These are phyloP conservation scores for Agrilus cyanescens DNA, from an alignment of 2,888 invertebrate species.

Conservation along the genomic window DNA sequence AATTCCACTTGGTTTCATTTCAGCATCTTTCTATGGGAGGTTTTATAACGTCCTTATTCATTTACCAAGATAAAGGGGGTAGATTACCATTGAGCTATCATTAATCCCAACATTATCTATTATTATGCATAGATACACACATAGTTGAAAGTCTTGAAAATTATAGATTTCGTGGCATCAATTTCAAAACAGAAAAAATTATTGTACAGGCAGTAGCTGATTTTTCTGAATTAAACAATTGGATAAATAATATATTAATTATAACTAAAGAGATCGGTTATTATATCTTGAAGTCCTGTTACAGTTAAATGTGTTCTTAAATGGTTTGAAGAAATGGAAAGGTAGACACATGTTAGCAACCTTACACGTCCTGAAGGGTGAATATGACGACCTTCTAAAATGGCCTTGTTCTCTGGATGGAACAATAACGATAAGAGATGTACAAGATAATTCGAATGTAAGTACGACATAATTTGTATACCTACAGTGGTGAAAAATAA, in stretches of 20 bases:
- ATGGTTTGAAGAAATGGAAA: constrained; percentile 67
- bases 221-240: too few species aligned
- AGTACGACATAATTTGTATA: constrained; percentile 6
- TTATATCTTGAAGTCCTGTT: constrained; percentile 10
- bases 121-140: too few species aligned
- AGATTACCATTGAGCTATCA: too few species aligned
- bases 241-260: not conserved
- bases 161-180: too few species aligned
- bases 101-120: too few species aligned
- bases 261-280: not conserved
- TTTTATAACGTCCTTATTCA: too few species aligned
- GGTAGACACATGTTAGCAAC: constrained; percentile 61
- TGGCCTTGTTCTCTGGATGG: constrained; percentile 64
- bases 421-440: constrained; percentile 53
- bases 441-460: constrained; percentile 25
- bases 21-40: too few species aligned
- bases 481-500: too few species aligned
- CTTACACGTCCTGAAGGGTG: constrained; percentile 54
- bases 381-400: constrained; percentile 56
- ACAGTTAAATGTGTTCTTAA: constrained; percentile 55
- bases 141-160: too few species aligned
- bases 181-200: not conserved
- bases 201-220: not conserved
- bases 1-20: too few species aligned
- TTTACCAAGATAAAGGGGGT: too few species aligned